Percentiles rank a stretch among this genome's conserved stretches.
Evolutionary conservation across 2,113 vertebrate genomes (phyloP).

Genomic region (Cynocephalus volans): DNA sequence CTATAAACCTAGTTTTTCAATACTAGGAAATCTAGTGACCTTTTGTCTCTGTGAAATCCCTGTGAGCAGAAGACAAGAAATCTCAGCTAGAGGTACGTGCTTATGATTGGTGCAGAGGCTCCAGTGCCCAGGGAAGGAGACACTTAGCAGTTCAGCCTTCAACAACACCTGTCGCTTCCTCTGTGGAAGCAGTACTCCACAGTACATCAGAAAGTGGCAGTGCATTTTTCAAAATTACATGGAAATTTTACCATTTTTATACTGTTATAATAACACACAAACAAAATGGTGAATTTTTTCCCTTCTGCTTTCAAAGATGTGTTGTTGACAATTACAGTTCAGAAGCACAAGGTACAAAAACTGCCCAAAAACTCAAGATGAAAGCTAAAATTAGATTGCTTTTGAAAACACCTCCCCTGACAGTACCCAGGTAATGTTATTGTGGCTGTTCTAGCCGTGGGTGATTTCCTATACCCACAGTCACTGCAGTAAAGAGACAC

Average conservation of each 20-base stretch:
- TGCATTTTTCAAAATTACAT: conserved; percentile 47
- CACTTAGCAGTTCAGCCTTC: neutral
- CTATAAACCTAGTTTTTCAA: neutral
- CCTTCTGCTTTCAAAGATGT: conserved; percentile 54
- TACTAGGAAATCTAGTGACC: neutral
- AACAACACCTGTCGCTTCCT: neutral
- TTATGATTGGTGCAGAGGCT: neutral
- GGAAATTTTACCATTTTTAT: conserved; percentile 47
- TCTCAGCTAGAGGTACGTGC: neutral
- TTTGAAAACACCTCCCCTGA: conserved; percentile 34
- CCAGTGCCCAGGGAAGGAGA: neutral
- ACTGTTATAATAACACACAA: conserved; percentile 44
- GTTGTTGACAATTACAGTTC: conserved; percentile 66
- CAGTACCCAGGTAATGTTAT: neutral
- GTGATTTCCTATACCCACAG: conserved; percentile 65
- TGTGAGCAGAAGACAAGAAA: neutral
- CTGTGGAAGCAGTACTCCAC: conserved; percentile 5
- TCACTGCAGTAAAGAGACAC: conserved; percentile 59
- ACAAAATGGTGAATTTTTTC: conserved; percentile 39
- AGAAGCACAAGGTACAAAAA: conserved; percentile 65
- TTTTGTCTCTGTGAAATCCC: neutral
- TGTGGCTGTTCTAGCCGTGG: neutral
- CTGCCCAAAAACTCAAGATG: conserved; percentile 55
- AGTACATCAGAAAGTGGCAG: conserved; percentile 47
- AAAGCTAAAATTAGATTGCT: conserved; percentile 76